Evolutionary conservation across 1,140 invertebrate genomes (phyloP).

Genomic region (Tyrophagus putrescentiae): DNA sequence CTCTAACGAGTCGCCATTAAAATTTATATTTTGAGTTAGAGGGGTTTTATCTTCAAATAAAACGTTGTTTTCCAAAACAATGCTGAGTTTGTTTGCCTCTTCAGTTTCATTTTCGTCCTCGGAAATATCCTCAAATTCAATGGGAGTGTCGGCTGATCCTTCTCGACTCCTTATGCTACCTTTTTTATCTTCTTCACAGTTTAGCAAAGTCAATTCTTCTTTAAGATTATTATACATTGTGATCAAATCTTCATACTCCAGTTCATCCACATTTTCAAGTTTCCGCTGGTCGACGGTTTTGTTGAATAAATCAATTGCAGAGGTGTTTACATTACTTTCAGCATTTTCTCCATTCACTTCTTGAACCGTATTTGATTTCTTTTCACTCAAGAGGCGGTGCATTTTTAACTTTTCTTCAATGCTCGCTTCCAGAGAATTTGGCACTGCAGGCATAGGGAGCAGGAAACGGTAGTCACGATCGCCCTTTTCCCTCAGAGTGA

Average conservation of each 20-base stretch:
- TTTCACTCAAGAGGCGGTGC: background rate
- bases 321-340: background rate
- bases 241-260: background rate
- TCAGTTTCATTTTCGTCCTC: background rate
- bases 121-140: too few species aligned
- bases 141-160: too few species aligned
- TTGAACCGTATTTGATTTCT: constrained; percentile 4
- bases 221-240: background rate
- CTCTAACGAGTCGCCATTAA: background rate
- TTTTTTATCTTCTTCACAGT: constrained; percentile 2
- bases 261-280: background rate
- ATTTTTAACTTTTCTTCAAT: background rate
- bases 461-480: constrained; percentile 11
- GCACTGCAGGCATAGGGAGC: too few species aligned
- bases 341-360: background rate
- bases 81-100: background rate
- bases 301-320: background rate
- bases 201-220: constrained; percentile 6
- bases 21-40: background rate
- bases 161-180: too few species aligned
- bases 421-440: background rate
- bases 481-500: background rate
- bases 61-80: background rate
- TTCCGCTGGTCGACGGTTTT: background rate
- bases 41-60: background rate